Conservation (phyloP, 2,113 vertebrate species). For the Rhegmatorhina hoffmannsi region DNA sequence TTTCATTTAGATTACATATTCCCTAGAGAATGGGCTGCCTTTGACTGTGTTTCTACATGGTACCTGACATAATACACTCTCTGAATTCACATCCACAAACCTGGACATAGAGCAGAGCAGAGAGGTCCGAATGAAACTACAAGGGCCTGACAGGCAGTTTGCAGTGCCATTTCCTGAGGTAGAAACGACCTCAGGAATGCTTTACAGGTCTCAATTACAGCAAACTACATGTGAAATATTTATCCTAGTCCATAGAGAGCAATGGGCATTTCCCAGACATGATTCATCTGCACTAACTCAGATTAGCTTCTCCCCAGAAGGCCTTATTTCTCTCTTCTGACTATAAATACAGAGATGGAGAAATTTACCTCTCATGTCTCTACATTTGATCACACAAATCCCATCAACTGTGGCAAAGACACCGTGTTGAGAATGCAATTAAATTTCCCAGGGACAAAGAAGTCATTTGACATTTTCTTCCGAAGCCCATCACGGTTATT, state of each 20-base stretch:
- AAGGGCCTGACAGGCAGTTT: neutral
- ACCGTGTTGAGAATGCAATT: neutral
- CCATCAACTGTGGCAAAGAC: neutral
- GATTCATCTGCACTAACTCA: slow-evolving; percentile 8
- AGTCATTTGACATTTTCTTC: neutral
- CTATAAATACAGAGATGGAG: neutral
- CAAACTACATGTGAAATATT: neutral
- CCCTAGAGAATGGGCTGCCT: neutral
- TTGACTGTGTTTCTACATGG: neutral
- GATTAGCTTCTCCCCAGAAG: slow-evolving; percentile 30
- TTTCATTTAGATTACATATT: slow-evolving; percentile 25
- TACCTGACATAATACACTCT: neutral
- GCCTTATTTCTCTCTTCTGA: neutral
- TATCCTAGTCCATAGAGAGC: neutral
- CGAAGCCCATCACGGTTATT: neutral
- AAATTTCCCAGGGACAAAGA: neutral
- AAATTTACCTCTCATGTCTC: neutral
- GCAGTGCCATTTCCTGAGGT: neutral
- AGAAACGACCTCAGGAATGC: neutral
- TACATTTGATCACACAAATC: neutral
- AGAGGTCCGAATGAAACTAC: neutral
- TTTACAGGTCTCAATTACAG: neutral
- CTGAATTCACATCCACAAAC: neutral
- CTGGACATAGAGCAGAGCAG: neutral
- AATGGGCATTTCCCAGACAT: slow-evolving; percentile 13